Conservation (phyloP, 1,140 invertebrate genomes). For the Drosophila persimilis region DNA sequence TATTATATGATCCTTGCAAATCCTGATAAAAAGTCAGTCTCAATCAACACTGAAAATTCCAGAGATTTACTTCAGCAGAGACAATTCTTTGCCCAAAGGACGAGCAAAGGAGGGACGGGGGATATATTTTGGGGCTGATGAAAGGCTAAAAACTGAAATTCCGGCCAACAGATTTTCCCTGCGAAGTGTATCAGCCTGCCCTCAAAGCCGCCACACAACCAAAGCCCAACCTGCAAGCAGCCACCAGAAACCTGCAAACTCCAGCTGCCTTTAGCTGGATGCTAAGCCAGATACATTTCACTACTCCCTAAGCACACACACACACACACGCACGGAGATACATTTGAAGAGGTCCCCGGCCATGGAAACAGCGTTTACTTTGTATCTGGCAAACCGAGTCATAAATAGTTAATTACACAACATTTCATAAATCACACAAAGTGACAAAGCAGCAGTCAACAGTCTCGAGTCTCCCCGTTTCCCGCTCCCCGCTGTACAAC, state of each 20-base stretch:
- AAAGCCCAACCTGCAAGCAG: not conserved
- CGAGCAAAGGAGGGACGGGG: no score
- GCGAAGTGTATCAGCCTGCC: not conserved
- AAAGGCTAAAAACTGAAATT: no score
- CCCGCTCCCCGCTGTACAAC: not conserved
- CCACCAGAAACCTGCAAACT: no score
- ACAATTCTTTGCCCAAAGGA: no score
- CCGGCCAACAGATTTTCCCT: no score
- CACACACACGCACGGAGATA: slow-evolving; percentile 4
- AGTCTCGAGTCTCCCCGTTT: slow-evolving; percentile 25
- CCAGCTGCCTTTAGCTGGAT: no score
- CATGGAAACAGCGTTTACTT: slow-evolving; percentile 52
- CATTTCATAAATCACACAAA: slow-evolving; percentile 78
- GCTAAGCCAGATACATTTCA: slow-evolving; percentile 12
- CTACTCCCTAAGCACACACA: slow-evolving; percentile 6
- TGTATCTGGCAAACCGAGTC: slow-evolving; percentile 39
- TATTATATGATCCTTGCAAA: no score
- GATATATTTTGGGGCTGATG: not conserved
- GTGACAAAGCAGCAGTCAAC: slow-evolving; percentile 56
- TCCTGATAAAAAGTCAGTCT: no score
- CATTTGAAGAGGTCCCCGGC: slow-evolving; percentile 9
- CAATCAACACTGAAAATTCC: no score
- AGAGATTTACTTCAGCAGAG: no score
- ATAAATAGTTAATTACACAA: slow-evolving; percentile 79
- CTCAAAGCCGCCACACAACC: not conserved